Conservation (phyloP, 1,140 invertebrate genomes). For the Caenorhabditis briggsae region DNA sequence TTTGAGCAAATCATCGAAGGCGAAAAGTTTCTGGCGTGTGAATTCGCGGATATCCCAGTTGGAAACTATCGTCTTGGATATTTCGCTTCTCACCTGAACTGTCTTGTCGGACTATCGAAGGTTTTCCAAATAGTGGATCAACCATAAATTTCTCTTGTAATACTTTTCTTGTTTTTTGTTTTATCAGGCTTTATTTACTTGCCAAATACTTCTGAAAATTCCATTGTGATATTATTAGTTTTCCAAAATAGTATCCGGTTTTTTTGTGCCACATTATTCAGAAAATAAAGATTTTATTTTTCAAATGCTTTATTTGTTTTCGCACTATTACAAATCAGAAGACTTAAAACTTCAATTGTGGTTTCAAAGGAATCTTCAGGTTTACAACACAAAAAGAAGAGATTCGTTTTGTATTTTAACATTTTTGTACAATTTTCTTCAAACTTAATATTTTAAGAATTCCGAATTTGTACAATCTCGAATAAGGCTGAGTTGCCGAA, state of each 20-base stretch:
- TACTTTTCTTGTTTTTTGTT: neutral
- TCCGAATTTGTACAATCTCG: too few species aligned
- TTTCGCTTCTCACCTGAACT: slow-evolving; percentile 57
- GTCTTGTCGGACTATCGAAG: slow-evolving; percentile 60
- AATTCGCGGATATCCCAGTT: slow-evolving; percentile 58
- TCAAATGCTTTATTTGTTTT: too few species aligned
- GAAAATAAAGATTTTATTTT: too few species aligned
- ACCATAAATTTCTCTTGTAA: neutral
- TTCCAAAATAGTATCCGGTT: neutral
- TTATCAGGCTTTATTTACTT: slow-evolving; percentile 14
- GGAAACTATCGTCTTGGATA: slow-evolving; percentile 63
- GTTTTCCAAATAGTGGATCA: slow-evolving; percentile 50
- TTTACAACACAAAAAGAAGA: too few species aligned
- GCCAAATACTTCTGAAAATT: slow-evolving; percentile 23
- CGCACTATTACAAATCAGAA: too few species aligned
- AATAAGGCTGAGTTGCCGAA: too few species aligned
- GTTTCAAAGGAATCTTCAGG: too few species aligned
- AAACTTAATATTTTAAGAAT: too few species aligned
- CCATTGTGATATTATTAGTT: slow-evolving; percentile 2
- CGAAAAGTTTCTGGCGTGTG: slow-evolving; percentile 60
- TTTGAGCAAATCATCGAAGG: slow-evolving; percentile 51
- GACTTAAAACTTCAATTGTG: too few species aligned
- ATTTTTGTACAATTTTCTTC: too few species aligned
- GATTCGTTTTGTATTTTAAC: too few species aligned
- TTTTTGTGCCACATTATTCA: neutral